A percentile compares a stretch with the other conserved stretches of the same genome.
phyloP scores from a whole-genome alignment of 64 coral and sea anemone genomes.

The Dendrophyllia cribrosa region DNA sequence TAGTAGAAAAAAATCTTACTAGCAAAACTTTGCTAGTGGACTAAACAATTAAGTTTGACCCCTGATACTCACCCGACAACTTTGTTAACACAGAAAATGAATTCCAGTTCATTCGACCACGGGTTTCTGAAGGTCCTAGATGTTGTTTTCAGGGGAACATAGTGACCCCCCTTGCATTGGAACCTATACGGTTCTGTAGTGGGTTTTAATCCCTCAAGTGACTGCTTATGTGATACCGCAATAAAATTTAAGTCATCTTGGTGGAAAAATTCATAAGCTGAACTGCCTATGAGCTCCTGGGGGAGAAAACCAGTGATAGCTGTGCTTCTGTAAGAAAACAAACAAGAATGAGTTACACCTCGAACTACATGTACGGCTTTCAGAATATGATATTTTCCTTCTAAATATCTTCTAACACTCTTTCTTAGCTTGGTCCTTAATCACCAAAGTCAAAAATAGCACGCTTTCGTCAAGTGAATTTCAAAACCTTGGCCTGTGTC shows the following conservation, averaged over 20 bases:
- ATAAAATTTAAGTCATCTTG: conserved; percentile 65
- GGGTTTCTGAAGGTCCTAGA: conserved; percentile 67
- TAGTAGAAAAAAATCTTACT: no score
- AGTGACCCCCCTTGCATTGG: conserved; percentile 77
- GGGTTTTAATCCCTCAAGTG: conserved; percentile 15
- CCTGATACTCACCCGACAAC: conserved; percentile 32
- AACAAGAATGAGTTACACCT: not conserved
- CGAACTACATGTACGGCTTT: no score
- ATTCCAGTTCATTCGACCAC: conserved; percentile 80
- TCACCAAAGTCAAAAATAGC: no score
- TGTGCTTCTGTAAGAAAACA: conserved; percentile 37
- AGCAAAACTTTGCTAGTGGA: no score
- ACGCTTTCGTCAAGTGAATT: no score
- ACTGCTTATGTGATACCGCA: conserved; percentile 43
- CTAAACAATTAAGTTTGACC: no score
- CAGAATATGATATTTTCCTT: no score
- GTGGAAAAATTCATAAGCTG: conserved; percentile 84
- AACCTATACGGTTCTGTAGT: conserved; percentile 38
- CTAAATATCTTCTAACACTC: no score
- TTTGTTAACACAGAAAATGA: conserved; percentile 52
- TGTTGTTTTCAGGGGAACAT: conserved; percentile 30
- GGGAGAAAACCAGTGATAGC: conserved; percentile 84
- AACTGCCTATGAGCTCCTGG: conserved; percentile 78
- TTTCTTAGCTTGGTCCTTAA: no score
- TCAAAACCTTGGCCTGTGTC: no score